These are phyloP conservation scores for Diorhabda elongata DNA, from an alignment of 1,140 invertebrate species.

Conservation along the genomic window DNA sequence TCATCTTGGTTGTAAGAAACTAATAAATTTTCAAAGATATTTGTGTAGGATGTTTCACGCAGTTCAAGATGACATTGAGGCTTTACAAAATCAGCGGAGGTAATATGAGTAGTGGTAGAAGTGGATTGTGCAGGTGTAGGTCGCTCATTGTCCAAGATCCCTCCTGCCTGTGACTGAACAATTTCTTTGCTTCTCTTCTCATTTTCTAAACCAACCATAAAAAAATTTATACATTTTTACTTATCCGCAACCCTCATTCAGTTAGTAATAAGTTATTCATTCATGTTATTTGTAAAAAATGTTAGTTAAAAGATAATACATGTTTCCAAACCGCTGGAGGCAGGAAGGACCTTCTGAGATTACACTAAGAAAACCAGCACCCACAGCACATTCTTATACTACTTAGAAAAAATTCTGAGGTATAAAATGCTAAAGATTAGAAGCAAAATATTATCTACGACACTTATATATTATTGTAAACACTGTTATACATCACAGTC, in stretches of 20 bases:
- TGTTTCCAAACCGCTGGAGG: conserved; percentile 41
- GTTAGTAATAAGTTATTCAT: conserved; percentile 33
- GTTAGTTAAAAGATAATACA: conserved; percentile 43
- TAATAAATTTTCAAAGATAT: conserved; percentile 16
- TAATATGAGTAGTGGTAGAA: conserved; percentile 40
- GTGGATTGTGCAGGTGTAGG: conserved; percentile 41
- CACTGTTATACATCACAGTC: too few species aligned
- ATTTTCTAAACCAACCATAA: conserved; percentile 45
- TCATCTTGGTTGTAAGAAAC: neutral
- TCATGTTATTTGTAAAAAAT: conserved; percentile 30
- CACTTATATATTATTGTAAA: too few species aligned
- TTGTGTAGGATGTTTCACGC: conserved; percentile 23
- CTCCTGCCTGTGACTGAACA: conserved; percentile 47
- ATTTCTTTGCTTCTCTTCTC: conserved; percentile 42
- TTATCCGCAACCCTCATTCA: conserved; percentile 36
- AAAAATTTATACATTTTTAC: conserved; percentile 42
- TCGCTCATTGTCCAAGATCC: conserved; percentile 45
- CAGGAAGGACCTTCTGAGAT: conserved; percentile 47
- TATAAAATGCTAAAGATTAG: neutral
- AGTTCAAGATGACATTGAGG: conserved; percentile 23
- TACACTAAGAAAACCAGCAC: conserved; percentile 34
- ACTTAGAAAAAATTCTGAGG: neutral
- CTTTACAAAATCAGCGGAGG: conserved; percentile 30
- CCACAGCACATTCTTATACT: conserved; percentile 4
- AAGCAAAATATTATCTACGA: too few species aligned